Percentiles rank a stretch among this genome's conserved stretches.
These are phyloP conservation scores for Nysson spinosus DNA, from an alignment of 2,888 invertebrate genomes.

Conservation along the genomic window DNA sequence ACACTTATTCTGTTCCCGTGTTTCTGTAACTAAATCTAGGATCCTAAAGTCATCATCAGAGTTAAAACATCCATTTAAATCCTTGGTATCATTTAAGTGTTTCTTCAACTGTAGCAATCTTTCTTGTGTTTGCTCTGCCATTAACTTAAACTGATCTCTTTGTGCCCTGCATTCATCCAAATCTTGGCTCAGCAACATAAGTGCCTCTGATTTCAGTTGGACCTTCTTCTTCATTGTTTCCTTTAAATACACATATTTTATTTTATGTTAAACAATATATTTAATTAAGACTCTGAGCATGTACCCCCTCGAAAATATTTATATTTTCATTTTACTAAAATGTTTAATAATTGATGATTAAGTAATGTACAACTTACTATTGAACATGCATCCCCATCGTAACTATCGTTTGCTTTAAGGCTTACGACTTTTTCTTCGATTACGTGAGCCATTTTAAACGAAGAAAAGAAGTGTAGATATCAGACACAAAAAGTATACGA, in stretches of 20 bases:
- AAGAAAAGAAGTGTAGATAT: background rate
- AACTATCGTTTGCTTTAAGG: background rate
- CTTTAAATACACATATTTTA: constrained; percentile 13
- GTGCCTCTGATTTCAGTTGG: constrained; percentile 89
- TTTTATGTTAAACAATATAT: background rate
- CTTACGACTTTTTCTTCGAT: constrained; percentile 1
- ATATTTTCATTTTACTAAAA: too few relatives aligned
- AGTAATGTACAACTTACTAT: constrained; percentile 31
- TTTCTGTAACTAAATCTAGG: constrained; percentile 73
- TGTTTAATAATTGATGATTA: too few relatives aligned
- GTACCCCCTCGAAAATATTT: too few relatives aligned
- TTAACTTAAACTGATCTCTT: constrained; percentile 87
- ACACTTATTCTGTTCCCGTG: constrained; percentile 79
- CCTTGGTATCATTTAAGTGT: constrained; percentile 61
- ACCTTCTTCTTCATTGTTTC: constrained; percentile 79
- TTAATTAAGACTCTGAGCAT: too few relatives aligned
- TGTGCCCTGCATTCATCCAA: constrained; percentile 88
- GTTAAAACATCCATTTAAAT: constrained; percentile 50
- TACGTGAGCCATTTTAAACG: background rate
- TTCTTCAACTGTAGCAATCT: constrained; percentile 78
- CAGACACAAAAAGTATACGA: too few relatives aligned
- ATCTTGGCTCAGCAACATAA: constrained; percentile 87
- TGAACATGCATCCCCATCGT: constrained; percentile 2
- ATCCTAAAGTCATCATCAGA: constrained; percentile 61
- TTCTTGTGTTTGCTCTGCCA: constrained; percentile 87